Evolutionary conservation across 2,888 invertebrate species (phyloP), one percentile per base, ranked within the genome.

Genomic region (Scelioninae gen. 1): DNA sequence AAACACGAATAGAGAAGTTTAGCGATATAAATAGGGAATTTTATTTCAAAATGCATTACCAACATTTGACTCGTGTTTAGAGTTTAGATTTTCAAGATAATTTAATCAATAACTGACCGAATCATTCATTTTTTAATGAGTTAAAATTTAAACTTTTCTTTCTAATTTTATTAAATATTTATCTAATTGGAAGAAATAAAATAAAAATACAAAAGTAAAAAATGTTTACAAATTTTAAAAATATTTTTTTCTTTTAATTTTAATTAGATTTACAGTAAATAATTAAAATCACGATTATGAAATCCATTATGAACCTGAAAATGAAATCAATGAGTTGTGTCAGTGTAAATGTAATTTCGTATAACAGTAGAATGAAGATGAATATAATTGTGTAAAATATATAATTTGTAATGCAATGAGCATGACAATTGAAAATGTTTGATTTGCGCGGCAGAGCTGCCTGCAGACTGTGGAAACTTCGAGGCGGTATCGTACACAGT

Each of bases 401-500:
- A 38, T 69, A 77, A 77, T 77, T 62, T 69, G 69, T 69, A 56
- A 47, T 16, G 63, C 77, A 66, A 40, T 66, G 45, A 66, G 47
- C 23, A n/a, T 47, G 31, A 60, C 55, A 66, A 74, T 77, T 71
- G 69, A 71, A 63, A 78, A 69, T 62, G 43, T 68, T 69, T 69
- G 78, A 75, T 78, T 74, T 58, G 51, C 34, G 11, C 31, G 32
- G 23, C 13, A 29, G 45, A 72, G 55, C 62, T 65, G 47, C 23
- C 16, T 51, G 60, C 47, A 72, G 55, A 65, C 78, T 74, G 45
- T 56, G 56, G 72, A 77, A 84, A 74, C 77, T 65, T 80, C 72
- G 80, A 74, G 74, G 72, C 62, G 63, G 87, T 87, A 89, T 87
- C 86, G 86, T 86, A 86, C 84, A 89, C 87, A 89, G 90, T 91